Conservation (phyloP, 2,888 invertebrate species). For the Terebella lapidaria region DNA sequence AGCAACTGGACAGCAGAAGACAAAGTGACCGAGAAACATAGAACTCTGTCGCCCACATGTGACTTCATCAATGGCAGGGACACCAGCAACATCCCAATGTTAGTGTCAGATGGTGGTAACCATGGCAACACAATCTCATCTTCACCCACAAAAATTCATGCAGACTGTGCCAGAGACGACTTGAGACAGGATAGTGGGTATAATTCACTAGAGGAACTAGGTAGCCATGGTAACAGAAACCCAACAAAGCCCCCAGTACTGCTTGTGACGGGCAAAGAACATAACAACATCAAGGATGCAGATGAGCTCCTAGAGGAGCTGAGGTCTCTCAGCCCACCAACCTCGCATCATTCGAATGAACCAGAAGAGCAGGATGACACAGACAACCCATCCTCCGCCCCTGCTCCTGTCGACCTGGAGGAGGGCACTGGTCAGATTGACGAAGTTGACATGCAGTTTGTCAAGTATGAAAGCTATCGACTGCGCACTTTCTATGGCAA, state of each 20-base stretch:
- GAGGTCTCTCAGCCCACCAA: not conserved
- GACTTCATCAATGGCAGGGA: not conserved
- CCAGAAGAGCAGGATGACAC: not conserved
- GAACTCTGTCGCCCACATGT: not conserved
- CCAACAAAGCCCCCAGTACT: no score
- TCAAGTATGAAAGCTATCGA: not conserved
- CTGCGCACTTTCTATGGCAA: not conserved
- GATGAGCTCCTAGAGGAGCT: not conserved
- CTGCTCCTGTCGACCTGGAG: not conserved
- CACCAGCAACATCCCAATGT: not conserved
- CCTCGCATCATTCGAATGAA: no score
- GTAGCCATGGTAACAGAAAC: no score
- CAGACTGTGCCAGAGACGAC: no score
- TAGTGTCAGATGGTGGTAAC: not conserved
- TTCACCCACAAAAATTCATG: no score
- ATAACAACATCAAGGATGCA: not conserved
- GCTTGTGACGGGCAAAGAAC: not conserved
- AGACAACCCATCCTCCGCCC: not conserved
- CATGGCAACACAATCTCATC: not conserved
- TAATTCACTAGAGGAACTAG: not conserved
- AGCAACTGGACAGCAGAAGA: not conserved
- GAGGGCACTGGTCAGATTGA: not conserved
- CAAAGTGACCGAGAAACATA: not conserved
- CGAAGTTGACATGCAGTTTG: not conserved
- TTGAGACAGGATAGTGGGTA: no score